Base-by-base conservation (phyloP, 2,113 vertebrate genomes). In the Eclectus roratus region DNA sequence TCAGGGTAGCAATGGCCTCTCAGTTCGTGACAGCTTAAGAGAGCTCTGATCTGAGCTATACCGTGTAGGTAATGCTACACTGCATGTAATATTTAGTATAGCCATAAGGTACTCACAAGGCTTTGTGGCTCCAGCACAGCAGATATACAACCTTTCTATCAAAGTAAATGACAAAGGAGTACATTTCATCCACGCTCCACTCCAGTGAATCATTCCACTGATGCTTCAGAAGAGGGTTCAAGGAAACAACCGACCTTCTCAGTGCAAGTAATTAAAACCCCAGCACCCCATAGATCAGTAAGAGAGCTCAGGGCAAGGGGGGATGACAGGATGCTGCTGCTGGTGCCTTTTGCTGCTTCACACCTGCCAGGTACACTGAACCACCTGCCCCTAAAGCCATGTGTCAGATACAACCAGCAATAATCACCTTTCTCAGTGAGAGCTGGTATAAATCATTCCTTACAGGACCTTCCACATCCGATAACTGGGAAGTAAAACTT, bases 281-380 rank as follows among this genome's bases (percentile, higher is more conserved):
- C 16, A 10, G 68, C 68, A 29, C 25, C 3, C 10, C 16, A 2
- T 9, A 2, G 1, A 28, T 17, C 29, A 6, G 35, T 2, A 13
- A 35, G 33, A 12, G 60, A 37, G 25, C 37, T 55, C 3, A 5
- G 35, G 47, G n/a, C 43, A 19, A 8, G 31, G n/a, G n/a, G 46
- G 80, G 41, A 10, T 8, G 33, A 64, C 73, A 53, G 70, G 91
- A 17, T 33, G 69, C 8, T 25, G 58, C 37, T 83, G 6, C 9
- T 13, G 84, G 27, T 53, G 29, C 13, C 3, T 64, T 74, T 17
- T 20, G 69, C 47, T 55, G 79, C 50, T 73, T 58, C 39, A 37
- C 82, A 91, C 79, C 96, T 94, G 96, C 46, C 71, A 66, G 91
- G 92, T 37, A 71, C 28, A 10, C 17, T 2, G 68, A 17, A 56